Conservation (phyloP, 1,140 invertebrate species). For the Goniozus legneri region DNA sequence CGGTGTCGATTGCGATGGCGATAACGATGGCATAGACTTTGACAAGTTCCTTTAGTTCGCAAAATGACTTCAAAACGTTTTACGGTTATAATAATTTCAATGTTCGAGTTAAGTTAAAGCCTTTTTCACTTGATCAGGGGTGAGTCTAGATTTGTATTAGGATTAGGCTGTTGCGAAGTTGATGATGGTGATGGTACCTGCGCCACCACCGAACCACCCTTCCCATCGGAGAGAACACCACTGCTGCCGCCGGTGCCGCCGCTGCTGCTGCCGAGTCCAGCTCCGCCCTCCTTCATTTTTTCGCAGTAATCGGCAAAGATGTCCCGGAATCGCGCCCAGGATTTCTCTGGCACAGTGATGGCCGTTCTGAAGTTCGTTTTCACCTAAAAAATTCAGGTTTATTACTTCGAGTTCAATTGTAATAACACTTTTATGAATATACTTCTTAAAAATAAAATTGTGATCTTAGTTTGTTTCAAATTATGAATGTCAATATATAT, state of each 20-base stretch:
- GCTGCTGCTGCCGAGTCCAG: slow-evolving; percentile 37
- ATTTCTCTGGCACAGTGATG: slow-evolving; percentile 96
- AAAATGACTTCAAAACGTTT: slow-evolving; percentile 48
- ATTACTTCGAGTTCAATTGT: neutral
- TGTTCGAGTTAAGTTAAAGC: slow-evolving; percentile 55
- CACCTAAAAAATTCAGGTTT: slow-evolving; percentile 63
- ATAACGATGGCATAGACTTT: slow-evolving; percentile 34
- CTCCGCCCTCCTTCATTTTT: slow-evolving; percentile 72
- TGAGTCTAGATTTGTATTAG: slow-evolving; percentile 53
- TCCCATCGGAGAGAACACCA: slow-evolving; percentile 38
- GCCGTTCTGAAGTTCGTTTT: slow-evolving; percentile 97
- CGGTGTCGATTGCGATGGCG: slow-evolving; percentile 12
- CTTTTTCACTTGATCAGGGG: slow-evolving; percentile 55
- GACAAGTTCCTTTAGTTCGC: slow-evolving; percentile 35
- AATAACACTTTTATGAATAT: neutral
- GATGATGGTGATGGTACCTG: slow-evolving; percentile 49
- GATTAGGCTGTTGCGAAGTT: slow-evolving; percentile 50
- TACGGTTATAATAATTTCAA: slow-evolving; percentile 47
- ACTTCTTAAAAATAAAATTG: neutral
- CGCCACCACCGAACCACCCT: slow-evolving; percentile 39
- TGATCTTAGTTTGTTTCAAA: too few relatives aligned
- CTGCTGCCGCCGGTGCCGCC: slow-evolving; percentile 34
- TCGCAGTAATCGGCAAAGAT: slow-evolving; percentile 94
- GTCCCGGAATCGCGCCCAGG: slow-evolving; percentile 94
- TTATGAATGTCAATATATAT: too few relatives aligned